Percentiles rank a stretch among this genome's conserved stretches.
phyloP scores from a whole-genome alignment of 2,797 vertebrate genomes.

The Takifugu ocellatus region DNA sequence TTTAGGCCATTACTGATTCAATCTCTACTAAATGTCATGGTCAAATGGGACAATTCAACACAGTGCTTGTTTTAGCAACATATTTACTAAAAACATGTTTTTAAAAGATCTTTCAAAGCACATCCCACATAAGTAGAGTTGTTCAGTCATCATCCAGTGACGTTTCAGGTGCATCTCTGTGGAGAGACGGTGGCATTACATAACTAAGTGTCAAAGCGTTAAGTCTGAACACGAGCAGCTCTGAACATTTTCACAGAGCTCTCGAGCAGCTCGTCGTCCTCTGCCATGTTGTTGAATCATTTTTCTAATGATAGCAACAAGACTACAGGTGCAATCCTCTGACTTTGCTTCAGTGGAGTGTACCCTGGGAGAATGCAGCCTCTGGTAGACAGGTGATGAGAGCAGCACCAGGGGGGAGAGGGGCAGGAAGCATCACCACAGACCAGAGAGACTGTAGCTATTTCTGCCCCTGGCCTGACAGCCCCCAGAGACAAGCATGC shows the following conservation, averaged over 20 bases:
- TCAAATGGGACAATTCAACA: too few relatives aligned
- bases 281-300: conserved; percentile 47
- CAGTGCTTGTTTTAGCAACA: too few relatives aligned
- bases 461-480: conserved; percentile 61
- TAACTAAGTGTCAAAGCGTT: conserved; percentile 38
- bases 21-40: too few relatives aligned
- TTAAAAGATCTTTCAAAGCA: too few relatives aligned
- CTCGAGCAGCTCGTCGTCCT: conserved; percentile 20
- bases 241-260: conserved; percentile 36
- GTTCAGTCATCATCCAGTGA: too few relatives aligned
- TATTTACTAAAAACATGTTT: too few relatives aligned
- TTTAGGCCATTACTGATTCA: too few relatives aligned
- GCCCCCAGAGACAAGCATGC: conserved; percentile 31
- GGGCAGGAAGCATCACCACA: conserved; percentile 37
- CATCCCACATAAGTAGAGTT: too few relatives aligned
- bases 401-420: conserved; percentile 42
- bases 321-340: conserved; percentile 58
- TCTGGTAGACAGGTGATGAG: conserved; percentile 48
- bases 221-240: conserved; percentile 28
- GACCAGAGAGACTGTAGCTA: conserved; percentile 51
- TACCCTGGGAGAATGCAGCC: conserved; percentile 33
- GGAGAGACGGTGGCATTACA: conserved; percentile 22
- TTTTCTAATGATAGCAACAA: conserved; percentile 48
- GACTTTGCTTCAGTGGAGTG: conserved; percentile 37
- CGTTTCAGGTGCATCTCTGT: background rate